A percentile compares a stretch with the other conserved stretches of the same genome.
Conservation (phyloP, 2,113 vertebrate genomes). For the Oryzias celebensis region DNA sequence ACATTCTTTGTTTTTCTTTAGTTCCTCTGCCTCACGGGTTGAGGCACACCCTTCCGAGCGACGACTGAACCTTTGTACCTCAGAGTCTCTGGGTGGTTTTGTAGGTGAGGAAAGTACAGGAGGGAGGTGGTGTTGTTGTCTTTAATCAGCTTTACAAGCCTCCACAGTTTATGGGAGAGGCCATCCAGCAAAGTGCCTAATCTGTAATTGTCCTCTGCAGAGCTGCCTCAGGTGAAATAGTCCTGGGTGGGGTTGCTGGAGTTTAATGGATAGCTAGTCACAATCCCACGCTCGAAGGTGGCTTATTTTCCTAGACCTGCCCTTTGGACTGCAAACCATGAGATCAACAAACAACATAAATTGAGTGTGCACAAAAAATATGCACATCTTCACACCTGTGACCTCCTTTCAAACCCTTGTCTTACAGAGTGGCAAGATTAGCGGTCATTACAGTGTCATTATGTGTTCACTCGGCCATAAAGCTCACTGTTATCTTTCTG, state of each 20-base stretch:
- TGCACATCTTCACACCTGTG: constrained; percentile 60
- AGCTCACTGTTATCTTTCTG: constrained; percentile 57
- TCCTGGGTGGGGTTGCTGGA: constrained; percentile 49
- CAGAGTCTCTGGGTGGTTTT: constrained; percentile 52
- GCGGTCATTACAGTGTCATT: constrained; percentile 64
- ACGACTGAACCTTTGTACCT: constrained; percentile 67
- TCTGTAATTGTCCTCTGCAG: constrained; percentile 71
- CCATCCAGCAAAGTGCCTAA: constrained; percentile 46
- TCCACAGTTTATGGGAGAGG: constrained; percentile 62
- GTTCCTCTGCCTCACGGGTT: constrained; percentile 10
- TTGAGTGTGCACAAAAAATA: constrained; percentile 41
- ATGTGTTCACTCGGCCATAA: constrained; percentile 64
- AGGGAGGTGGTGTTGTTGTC: constrained; percentile 52
- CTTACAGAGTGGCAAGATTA: constrained; percentile 60
- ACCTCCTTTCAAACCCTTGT: constrained; percentile 57
- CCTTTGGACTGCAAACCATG: constrained; percentile 54
- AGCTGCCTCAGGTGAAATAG: constrained; percentile 65
- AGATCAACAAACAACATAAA: constrained; percentile 30
- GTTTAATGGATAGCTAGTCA: constrained; percentile 62
- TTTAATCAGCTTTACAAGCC: constrained; percentile 72
- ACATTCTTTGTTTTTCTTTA: constrained; percentile 4
- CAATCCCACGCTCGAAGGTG: constrained; percentile 61
- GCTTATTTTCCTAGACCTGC: constrained; percentile 59
- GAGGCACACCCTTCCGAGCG: constrained; percentile 43
- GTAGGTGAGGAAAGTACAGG: constrained; percentile 67